phyloP scores from a whole-genome alignment of 2,888 invertebrate species.

The Erebia epiphron region DNA sequence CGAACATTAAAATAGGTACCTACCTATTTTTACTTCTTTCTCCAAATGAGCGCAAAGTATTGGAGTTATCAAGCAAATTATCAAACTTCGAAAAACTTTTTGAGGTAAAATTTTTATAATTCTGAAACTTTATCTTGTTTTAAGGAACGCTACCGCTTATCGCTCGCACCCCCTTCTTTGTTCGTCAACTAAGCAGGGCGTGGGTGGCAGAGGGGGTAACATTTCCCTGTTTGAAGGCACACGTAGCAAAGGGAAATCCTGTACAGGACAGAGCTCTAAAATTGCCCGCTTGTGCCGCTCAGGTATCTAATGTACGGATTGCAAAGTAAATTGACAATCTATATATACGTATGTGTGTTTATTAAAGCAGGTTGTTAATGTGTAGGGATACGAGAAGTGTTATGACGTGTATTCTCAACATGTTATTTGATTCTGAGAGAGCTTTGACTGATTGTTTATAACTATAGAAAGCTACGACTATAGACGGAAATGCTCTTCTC shows the following conservation, averaged over 20 bases:
- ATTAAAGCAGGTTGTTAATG: background rate
- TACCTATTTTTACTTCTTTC: too few relatives aligned
- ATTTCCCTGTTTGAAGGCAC: slow-evolving; percentile 81
- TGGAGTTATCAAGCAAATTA: too few relatives aligned
- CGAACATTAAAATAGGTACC: too few relatives aligned
- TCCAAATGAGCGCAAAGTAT: too few relatives aligned
- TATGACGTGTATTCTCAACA: background rate
- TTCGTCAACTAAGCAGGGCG: slow-evolving; percentile 75
- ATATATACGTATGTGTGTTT: slow-evolving; percentile 6
- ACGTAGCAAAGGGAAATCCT: slow-evolving; percentile 80
- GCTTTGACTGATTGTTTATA: background rate
- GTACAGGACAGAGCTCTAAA: slow-evolving; percentile 80
- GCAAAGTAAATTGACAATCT: slow-evolving; percentile 41
- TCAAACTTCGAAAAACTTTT: too few relatives aligned
- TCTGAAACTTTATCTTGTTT: background rate
- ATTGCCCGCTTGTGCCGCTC: slow-evolving; percentile 72
- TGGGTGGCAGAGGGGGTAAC: slow-evolving; percentile 63
- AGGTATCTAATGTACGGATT: slow-evolving; percentile 53
- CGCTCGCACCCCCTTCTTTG: slow-evolving; percentile 45
- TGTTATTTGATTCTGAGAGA: background rate
- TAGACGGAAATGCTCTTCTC: too few relatives aligned
- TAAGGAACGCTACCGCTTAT: slow-evolving; percentile 42
- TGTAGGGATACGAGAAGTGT: background rate
- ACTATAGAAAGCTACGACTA: too few relatives aligned
- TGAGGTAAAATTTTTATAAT: too few relatives aligned